Evolutionary conservation across 2,888 invertebrate genomes (phyloP).

Genomic region (Nephrotoma flavescens): DNA sequence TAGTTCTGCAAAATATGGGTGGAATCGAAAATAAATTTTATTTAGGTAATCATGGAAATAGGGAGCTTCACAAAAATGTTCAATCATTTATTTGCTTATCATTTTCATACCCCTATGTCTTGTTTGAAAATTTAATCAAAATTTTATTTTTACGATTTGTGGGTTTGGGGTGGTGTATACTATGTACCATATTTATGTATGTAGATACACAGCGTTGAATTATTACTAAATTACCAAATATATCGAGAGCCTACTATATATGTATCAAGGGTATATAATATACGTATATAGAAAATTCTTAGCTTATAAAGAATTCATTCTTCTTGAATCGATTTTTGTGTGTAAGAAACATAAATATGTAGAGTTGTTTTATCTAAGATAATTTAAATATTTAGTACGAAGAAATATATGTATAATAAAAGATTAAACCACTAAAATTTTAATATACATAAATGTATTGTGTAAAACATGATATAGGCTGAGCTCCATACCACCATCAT

Average conservation of each 20-base stretch:
- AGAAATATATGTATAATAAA: neutral
- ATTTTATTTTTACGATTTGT: neutral
- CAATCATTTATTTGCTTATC: neutral
- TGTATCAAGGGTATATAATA: neutral
- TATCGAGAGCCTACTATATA: neutral
- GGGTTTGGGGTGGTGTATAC: too few species aligned
- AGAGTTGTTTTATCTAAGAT: neutral
- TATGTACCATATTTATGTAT: neutral
- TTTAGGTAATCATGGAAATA: neutral
- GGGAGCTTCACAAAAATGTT: neutral
- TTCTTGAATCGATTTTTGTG: neutral
- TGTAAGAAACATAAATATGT: neutral
- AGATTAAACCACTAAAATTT: neutral
- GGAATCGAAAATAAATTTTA: neutral
- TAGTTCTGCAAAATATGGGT: neutral
- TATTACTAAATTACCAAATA: neutral
- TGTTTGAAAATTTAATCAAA: neutral
- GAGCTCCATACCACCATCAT: neutral
- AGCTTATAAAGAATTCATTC: neutral
- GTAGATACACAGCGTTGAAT: neutral
- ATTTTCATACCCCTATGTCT: neutral
- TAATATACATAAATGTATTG: neutral
- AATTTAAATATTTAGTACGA: neutral
- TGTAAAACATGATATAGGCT: neutral
- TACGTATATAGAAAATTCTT: neutral